phyloP scores from a whole-genome alignment of 2,797 vertebrate genomes.

The Falco novaeseelandiae region DNA sequence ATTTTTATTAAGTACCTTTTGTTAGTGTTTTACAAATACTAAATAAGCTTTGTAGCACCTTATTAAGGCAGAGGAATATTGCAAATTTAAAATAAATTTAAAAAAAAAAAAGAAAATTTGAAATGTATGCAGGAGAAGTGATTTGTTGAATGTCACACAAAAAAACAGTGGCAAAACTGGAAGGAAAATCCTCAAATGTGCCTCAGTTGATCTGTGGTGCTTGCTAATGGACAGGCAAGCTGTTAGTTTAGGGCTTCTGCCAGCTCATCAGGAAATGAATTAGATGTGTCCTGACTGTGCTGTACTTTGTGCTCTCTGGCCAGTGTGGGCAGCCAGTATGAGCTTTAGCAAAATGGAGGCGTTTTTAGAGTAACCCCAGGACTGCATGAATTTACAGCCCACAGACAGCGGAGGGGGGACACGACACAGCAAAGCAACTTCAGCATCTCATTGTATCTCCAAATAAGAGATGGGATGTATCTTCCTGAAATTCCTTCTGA shows the following conservation, averaged over 20 bases:
- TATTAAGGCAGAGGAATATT: background rate
- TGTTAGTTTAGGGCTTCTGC: background rate
- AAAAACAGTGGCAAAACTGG: background rate
- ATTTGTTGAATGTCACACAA: background rate
- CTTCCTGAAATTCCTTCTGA: background rate
- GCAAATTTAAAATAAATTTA: background rate
- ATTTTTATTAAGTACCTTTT: background rate
- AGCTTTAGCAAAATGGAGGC: background rate
- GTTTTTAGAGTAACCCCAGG: background rate
- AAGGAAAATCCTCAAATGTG: background rate
- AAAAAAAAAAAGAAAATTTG: background rate
- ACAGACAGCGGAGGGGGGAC: background rate
- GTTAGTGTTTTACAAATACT: background rate
- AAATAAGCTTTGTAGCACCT: background rate
- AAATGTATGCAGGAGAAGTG: rapidly evolving
- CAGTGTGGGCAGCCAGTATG: rapidly evolving
- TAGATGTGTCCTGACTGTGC: background rate
- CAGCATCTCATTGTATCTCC: rapidly evolving
- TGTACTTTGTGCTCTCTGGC: background rate
- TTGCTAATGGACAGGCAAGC: background rate
- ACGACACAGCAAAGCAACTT: rapidly evolving
- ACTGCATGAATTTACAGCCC: background rate
- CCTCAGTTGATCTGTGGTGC: background rate
- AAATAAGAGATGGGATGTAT: background rate
- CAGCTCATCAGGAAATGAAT: background rate